These are phyloP conservation scores for Pachyuromys duprasi DNA, from an alignment of 2,797 vertebrate genomes.

Conservation along the genomic window DNA sequence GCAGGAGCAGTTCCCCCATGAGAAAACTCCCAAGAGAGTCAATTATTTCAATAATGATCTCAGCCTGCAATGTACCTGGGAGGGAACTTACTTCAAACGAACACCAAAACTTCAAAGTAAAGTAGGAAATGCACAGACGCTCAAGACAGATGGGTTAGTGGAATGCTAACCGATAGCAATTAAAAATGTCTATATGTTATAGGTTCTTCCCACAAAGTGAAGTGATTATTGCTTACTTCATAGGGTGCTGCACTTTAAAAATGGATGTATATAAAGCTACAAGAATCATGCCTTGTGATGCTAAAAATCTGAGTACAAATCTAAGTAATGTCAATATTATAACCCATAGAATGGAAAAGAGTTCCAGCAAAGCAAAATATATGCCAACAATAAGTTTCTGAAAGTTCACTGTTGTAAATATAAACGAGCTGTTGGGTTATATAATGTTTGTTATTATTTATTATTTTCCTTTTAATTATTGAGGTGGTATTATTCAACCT, in stretches of 20 bases:
- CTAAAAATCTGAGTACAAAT: constrained; percentile 53
- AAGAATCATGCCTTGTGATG: constrained; percentile 14
- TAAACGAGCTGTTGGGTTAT: no score
- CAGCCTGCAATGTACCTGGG: constrained; percentile 28
- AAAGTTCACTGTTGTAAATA: constrained; percentile 2
- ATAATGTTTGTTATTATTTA: no score
- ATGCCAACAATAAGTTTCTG: constrained; percentile 37
- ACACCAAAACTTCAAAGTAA: constrained; percentile 11
- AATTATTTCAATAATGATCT: constrained; percentile 62
- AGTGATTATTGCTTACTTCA: constrained; percentile 45
- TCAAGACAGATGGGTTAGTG: constrained; percentile 31
- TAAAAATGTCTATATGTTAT: constrained; percentile 33
- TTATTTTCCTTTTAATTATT: no score
- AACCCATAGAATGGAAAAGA: background rate
- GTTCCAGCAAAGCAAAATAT: constrained; percentile 51
- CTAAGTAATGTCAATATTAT: background rate
- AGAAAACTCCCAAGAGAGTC: constrained; percentile 13
- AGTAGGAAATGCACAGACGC: background rate
- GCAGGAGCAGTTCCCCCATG: background rate
- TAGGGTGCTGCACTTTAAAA: constrained; percentile 10
- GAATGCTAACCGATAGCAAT: background rate
- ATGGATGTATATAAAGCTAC: background rate
- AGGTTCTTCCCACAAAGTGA: constrained; percentile 32
- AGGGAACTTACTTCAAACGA: constrained; percentile 42
- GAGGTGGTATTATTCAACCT: no score